Conservation (phyloP, 1,140 invertebrate species). For the Achroia grisella region DNA sequence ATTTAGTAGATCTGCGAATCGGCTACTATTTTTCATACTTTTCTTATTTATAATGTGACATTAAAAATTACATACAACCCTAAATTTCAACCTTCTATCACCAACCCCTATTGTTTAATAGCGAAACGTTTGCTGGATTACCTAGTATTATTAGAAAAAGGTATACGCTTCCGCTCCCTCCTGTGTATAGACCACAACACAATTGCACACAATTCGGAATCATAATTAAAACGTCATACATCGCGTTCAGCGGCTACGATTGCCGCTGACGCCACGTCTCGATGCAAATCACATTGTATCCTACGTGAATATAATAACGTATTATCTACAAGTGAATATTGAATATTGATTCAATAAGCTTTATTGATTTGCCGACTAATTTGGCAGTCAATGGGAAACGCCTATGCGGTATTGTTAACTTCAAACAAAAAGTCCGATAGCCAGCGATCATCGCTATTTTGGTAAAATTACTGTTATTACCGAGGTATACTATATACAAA, state of each 20-base stretch:
- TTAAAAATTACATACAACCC: no score
- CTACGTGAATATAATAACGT: background rate
- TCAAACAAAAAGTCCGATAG: no score
- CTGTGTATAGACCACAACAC: constrained; percentile 11
- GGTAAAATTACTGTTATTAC: no score
- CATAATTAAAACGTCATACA: constrained; percentile 63
- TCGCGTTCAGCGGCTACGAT: constrained; percentile 6
- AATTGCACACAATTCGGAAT: constrained; percentile 32
- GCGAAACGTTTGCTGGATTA: no score
- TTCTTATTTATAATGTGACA: no score
- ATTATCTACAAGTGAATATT: constrained; percentile 10
- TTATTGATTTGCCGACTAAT: constrained; percentile 2
- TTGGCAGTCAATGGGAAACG: background rate
- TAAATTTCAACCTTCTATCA: no score
- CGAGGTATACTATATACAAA: no score
- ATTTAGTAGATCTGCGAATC: no score
- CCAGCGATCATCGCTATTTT: no score
- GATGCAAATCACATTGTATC: constrained; percentile 34
- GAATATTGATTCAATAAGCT: constrained; percentile 4
- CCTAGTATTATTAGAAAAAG: no score
- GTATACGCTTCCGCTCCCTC: background rate
- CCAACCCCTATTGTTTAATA: no score
- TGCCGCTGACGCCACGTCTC: constrained; percentile 18
- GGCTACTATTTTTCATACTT: no score
- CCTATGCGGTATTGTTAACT: background rate